phyloP scores from a whole-genome alignment of 37 sponge, comb jelly and placozoan species.

The Amphimedon queenslandica region DNA sequence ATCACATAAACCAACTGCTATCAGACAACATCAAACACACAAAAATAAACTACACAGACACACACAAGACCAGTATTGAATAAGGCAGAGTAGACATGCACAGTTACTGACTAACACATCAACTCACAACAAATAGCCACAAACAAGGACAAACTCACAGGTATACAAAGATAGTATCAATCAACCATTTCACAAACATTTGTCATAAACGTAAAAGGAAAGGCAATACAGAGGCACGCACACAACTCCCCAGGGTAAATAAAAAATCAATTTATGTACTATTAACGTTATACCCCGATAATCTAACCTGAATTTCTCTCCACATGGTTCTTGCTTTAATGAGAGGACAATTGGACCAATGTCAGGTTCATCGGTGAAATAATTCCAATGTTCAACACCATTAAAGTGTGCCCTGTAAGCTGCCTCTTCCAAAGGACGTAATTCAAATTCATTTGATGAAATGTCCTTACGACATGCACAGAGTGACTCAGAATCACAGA shows the following conservation, averaged over 20 bases:
- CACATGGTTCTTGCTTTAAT: slow-evolving; percentile 71
- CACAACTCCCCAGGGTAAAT: no score
- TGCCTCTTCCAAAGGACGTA: slow-evolving; percentile 51
- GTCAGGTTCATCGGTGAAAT: slow-evolving; percentile 79
- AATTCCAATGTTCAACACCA: slow-evolving; percentile 80
- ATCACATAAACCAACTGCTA: no score
- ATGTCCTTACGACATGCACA: slow-evolving; percentile 38
- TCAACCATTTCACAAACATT: no score
- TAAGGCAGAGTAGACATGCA: no score
- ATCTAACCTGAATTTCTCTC: slow-evolving; percentile 54
- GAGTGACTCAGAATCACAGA: slow-evolving; percentile 25
- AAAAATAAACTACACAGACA: no score
- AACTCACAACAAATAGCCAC: no score
- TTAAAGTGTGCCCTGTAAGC: slow-evolving; percentile 64
- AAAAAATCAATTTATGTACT: background rate
- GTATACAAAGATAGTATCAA: no score
- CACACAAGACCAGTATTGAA: no score
- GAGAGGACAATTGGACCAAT: slow-evolving; percentile 81
- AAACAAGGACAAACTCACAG: no score
- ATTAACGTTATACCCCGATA: background rate
- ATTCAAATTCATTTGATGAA: slow-evolving; percentile 7
- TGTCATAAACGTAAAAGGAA: no score
- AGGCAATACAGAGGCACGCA: slow-evolving; percentile 13
- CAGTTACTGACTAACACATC: no score
- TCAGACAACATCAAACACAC: no score